Evolutionary conservation across 2,888 invertebrate genomes (phyloP), one percentile per base, ranked within the genome.

Genomic region (Limnephilus auricula): DNA sequence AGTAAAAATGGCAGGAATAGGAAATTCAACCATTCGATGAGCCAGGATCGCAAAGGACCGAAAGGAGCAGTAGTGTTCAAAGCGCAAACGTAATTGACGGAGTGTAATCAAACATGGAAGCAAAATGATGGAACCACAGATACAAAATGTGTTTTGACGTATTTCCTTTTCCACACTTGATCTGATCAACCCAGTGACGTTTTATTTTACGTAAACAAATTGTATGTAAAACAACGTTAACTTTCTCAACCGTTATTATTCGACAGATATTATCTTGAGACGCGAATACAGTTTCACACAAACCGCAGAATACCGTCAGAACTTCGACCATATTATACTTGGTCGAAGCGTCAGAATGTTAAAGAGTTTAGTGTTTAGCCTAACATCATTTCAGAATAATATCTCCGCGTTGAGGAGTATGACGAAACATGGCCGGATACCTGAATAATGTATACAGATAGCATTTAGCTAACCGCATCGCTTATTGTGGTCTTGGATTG

Each of bases 391-490:
- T 65, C 65, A 65, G 18, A 84, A 34, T 34, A 32, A 37, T n/a
- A 30, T n/a, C 13, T 2, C n/a, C 40, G 84, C 25, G n/a, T 34
- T 40, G 37, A 84, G 40, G 40, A 84, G 37, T 37, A 40, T 85
- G 85, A 85, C 85, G 45, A 85, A 85, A 40, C 85, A 45, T 40
- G 84, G n/a, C 45, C 85, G 45, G 85, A 85, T 85, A 85, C 85
- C 85, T 85, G 37, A 85, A 85, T 85, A 40, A n/a, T 85, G 30
- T 40, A 32, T 84, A 85, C 40, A 30, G 40, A 85, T 45, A 85
- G 45, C 45, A n/a, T 40, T 40, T 40, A 40, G 45, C 45, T 37
- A 40, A 85, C 85, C 85, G 30, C 85, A 45, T 40, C 40, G 45
- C 31, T 85, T n/a, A 85, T 85, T 85, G 85, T 85, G 45, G 40